phyloP scores from a whole-genome alignment of 2,888 invertebrate species.

The Drosophila nigricruria region DNA sequence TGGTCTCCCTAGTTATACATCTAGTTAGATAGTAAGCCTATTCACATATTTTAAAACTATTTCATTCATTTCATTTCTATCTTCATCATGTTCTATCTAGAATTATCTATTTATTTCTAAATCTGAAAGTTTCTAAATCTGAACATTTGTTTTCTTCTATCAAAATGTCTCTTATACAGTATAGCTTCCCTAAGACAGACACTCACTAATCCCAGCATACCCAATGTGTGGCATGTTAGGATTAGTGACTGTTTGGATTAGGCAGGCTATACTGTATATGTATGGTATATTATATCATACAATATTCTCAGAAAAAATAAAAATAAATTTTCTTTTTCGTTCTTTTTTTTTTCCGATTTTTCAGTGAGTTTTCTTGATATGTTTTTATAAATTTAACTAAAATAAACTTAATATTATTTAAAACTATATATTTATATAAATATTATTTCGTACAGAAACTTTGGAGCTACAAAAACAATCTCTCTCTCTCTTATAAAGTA shows the following conservation, averaged over 20 bases:
- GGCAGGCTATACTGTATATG: not conserved
- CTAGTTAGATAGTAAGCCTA: no score
- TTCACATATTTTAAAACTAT: no score
- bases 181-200: not conserved
- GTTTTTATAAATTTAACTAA: no score
- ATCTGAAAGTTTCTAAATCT: not conserved
- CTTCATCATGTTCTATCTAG: not conserved
- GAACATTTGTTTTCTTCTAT: not conserved
- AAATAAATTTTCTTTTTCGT: no score
- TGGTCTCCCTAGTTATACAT: no score
- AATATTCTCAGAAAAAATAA: no score
- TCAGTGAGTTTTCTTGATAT: no score
- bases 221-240: not conserved
- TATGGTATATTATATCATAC: not conserved
- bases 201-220: not conserved
- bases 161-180: not conserved
- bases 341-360: no score
- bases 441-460: not conserved
- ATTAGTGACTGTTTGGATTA: not conserved
- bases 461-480: not conserved
- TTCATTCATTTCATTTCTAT: not conserved
- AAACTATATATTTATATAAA: not conserved
- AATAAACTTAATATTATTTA: not conserved
- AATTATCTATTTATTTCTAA: not conserved
- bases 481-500: no score